These are phyloP conservation scores for Hirtodrosophila cameraria DNA, from an alignment of 2,888 invertebrate species.

Conservation along the genomic window DNA sequence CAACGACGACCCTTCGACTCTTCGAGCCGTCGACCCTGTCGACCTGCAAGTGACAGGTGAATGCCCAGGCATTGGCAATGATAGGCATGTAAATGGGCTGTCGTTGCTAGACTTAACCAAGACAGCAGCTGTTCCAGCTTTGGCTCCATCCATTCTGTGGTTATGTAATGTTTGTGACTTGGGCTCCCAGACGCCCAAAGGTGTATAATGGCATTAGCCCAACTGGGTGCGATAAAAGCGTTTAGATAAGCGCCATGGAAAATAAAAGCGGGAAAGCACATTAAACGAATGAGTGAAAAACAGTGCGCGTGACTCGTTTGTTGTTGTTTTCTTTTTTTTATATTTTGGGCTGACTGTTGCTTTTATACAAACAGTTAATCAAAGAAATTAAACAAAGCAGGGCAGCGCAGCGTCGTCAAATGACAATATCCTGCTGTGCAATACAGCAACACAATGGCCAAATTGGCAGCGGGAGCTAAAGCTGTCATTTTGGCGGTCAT, in stretches of 20 bases:
- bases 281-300: constrained; percentile 22
- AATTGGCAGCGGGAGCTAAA: constrained; percentile 32
- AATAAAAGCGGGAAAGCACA: constrained; percentile 36
- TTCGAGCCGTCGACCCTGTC: constrained; percentile 12
- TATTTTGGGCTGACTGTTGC: constrained; percentile 24
- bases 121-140: constrained; percentile 40
- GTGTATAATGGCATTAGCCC: constrained; percentile 14
- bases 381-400: constrained; percentile 62
- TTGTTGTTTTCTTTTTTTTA: constrained; percentile 20
- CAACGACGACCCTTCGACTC: not conserved
- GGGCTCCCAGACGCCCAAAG: constrained; percentile 32
- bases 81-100: constrained; percentile 65
- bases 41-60: constrained; percentile 65
- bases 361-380: constrained; percentile 60
- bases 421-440: constrained; percentile 58
- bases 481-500: constrained; percentile 30
- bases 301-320: constrained; percentile 35
- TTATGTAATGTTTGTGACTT: constrained; percentile 48
- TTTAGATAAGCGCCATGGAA: constrained; percentile 46
- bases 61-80: constrained; percentile 55
- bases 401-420: constrained; percentile 20
- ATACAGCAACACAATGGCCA: constrained; percentile 39
- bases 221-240: constrained; percentile 42
- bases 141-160: constrained; percentile 26
- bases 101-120: constrained; percentile 26